phyloP scores from a whole-genome alignment of 2,797 vertebrate species.

The Naso thynnoides region DNA sequence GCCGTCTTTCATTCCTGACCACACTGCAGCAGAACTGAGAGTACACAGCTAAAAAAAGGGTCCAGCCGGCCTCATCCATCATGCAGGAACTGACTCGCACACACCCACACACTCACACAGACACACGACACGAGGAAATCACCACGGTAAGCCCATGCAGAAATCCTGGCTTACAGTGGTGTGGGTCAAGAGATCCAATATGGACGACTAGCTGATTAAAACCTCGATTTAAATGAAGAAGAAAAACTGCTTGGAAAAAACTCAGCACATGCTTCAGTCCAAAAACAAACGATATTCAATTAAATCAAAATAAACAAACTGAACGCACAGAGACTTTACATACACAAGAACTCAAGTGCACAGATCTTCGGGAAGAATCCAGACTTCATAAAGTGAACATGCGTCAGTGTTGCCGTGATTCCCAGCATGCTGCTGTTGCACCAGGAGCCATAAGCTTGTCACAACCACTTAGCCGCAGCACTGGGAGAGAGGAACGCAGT shows the following conservation, averaged over 20 bases:
- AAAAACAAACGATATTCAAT: constrained; percentile 10
- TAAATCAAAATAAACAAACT: constrained; percentile 49
- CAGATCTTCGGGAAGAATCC: constrained; percentile 46
- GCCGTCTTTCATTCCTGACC: constrained; percentile 67
- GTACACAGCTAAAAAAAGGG: constrained; percentile 50
- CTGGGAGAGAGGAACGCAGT: constrained; percentile 62
- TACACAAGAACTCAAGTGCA: constrained; percentile 39
- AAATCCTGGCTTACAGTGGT: constrained; percentile 67
- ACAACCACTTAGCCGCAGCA: constrained; percentile 75
- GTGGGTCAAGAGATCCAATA: constrained; percentile 54
- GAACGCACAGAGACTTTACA: constrained; percentile 47
- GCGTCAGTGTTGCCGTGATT: constrained; percentile 74
- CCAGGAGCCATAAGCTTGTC: constrained; percentile 77
- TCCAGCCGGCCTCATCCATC: constrained; percentile 69
- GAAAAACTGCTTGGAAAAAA: constrained; percentile 45
- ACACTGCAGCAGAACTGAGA: constrained; percentile 64
- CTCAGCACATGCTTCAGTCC: constrained; percentile 67
- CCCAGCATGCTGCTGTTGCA: constrained; percentile 77
- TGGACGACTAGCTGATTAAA: constrained; percentile 50
- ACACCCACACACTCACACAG: constrained; percentile 14
- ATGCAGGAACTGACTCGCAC: constrained; percentile 71
- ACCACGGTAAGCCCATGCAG: constrained; percentile 80
- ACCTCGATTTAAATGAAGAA: constrained; percentile 48
- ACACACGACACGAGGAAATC: constrained; percentile 42
- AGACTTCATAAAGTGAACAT: constrained; percentile 71